A percentile compares a stretch with the other conserved stretches of the same genome.
Evolutionary conservation across 2,888 invertebrate genomes (phyloP).

Genomic region (Hofmannophila pseudospretella): DNA sequence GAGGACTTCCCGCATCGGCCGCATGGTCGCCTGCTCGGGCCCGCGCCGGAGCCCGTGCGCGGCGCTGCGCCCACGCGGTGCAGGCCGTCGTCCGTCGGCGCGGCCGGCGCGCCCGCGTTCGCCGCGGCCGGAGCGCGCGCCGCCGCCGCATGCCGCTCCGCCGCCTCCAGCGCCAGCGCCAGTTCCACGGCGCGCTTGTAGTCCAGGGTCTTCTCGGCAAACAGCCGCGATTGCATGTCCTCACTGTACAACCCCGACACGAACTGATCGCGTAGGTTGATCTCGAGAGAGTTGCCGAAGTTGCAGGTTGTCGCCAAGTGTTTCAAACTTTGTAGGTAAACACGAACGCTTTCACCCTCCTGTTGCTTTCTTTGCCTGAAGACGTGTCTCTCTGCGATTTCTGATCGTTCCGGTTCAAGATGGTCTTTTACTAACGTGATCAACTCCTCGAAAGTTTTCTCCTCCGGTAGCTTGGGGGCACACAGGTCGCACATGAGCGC

Average conservation of each 20-base stretch:
- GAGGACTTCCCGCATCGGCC: conserved; percentile 4
- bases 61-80: conserved; percentile 9
- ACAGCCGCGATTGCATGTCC: conserved; percentile 21
- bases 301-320: conserved; percentile 19
- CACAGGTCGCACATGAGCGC: too few relatives aligned
- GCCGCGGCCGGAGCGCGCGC: too few relatives aligned
- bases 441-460: conserved; percentile 5
- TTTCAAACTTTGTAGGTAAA: conserved; percentile 15
- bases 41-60: background rate
- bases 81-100: background rate
- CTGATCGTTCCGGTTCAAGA: conserved; percentile 13
- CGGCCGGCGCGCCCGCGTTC: too few relatives aligned
- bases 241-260: conserved; percentile 21
- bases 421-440: conserved; percentile 9
- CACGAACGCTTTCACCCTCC: conserved; percentile 8
- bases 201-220: conserved; percentile 20
- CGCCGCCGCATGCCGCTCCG: too few relatives aligned
- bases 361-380: conserved; percentile 11
- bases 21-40: conserved; percentile 5
- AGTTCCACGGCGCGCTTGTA: conserved; percentile 24
- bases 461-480: conserved; percentile 7
- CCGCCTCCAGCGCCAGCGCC: conserved; percentile 20
- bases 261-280: conserved; percentile 18
- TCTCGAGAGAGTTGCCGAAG: conserved; percentile 16
- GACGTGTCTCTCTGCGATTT: conserved; percentile 15